Conservation (phyloP, 2,113 vertebrate species). For the Oceanodroma tethys region DNA sequence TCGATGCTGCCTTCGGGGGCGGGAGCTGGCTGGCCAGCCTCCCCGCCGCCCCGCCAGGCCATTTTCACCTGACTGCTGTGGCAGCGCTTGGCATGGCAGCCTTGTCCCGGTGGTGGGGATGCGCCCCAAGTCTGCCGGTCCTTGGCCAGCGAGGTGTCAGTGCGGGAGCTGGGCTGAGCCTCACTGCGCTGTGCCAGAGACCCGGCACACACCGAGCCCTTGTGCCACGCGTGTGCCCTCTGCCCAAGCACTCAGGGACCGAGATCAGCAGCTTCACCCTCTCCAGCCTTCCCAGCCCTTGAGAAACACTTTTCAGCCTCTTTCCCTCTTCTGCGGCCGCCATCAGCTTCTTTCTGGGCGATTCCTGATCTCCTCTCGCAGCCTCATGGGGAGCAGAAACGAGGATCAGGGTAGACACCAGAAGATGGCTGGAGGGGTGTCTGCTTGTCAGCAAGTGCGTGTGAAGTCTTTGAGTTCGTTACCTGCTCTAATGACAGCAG, state of each 20-base stretch:
- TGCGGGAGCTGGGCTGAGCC: background rate
- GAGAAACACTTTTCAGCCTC: background rate
- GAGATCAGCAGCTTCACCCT: background rate
- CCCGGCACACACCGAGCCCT: background rate
- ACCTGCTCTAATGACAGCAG: background rate
- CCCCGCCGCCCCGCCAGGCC: rapidly evolving
- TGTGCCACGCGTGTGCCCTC: rapidly evolving
- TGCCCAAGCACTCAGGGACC: background rate
- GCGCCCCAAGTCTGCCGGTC: background rate
- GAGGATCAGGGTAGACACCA: background rate
- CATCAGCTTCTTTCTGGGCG: background rate
- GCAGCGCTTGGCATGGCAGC: background rate
- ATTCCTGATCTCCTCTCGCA: background rate
- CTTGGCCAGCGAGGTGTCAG: background rate
- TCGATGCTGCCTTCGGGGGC: rapidly evolving
- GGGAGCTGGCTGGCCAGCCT: rapidly evolving
- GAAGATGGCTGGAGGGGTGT: background rate
- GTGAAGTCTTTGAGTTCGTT: background rate
- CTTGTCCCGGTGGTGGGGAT: background rate
- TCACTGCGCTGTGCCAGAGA: background rate
- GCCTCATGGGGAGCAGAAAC: background rate
- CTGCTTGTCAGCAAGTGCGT: background rate
- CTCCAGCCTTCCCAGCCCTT: background rate
- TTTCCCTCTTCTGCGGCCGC: background rate
- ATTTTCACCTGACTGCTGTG: rapidly evolving